Evolutionary conservation across 92 coral and sea anemone genomes (phyloP).

Genomic region (Siderastrea siderea): DNA sequence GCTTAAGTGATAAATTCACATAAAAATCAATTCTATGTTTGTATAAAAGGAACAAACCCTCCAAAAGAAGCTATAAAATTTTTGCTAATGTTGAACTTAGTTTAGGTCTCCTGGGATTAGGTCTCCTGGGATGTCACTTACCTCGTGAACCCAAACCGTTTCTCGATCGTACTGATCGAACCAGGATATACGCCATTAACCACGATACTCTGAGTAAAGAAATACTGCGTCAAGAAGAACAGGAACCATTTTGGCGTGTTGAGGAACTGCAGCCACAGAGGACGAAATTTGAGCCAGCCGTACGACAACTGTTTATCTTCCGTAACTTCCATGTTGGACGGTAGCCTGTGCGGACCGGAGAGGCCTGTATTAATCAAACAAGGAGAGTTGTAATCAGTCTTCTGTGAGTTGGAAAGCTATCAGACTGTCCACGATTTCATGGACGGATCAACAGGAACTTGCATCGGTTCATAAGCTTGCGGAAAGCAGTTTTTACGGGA

Average conservation of each 20-base stretch:
- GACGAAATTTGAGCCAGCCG: conserved; percentile 88
- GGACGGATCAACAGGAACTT: no score
- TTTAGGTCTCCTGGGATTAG: background rate
- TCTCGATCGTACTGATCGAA: conserved; percentile 88
- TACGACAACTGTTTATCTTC: conserved; percentile 2
- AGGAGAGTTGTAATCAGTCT: background rate
- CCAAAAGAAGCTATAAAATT: no score
- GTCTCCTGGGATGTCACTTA: conserved; percentile 10
- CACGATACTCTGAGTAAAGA: conserved; percentile 86
- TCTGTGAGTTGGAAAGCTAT: background rate
- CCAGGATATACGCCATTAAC: conserved; percentile 92
- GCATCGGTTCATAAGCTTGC: no score
- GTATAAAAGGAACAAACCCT: no score
- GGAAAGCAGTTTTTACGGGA: no score
- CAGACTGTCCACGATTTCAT: no score
- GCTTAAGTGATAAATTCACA: no score
- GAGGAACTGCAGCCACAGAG: conserved; percentile 83
- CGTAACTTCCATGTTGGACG: background rate
- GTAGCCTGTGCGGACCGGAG: background rate
- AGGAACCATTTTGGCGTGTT: conserved; percentile 91
- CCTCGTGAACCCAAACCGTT: conserved; percentile 91
- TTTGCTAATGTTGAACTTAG: background rate
- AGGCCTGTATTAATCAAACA: background rate
- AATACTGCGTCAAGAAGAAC: conserved; percentile 77
- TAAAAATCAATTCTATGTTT: no score